Base-by-base conservation (phyloP, 2,797 vertebrate species). In the Oreochromis grahami region DNA sequence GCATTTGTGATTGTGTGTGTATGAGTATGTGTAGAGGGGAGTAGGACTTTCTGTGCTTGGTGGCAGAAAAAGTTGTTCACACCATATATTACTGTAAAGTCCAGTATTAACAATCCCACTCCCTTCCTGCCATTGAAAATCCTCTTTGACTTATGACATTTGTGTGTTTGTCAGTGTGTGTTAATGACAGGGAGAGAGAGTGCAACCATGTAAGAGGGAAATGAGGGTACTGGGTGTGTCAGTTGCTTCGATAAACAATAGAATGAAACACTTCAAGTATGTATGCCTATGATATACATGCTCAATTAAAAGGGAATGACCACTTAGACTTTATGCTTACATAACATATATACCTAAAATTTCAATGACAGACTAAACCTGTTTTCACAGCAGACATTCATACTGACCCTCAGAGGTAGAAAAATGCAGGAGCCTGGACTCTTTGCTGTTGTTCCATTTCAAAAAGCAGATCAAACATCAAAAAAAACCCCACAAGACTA, bases 71-170 rank as follows among this genome's bases (percentile, higher is more conserved):
- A 88, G 87, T 68, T 86, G 89, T 92, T 94, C 92, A 94, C 92
- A 94, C 91, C 90, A 90, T 94, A 90, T 92, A 91, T 94, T 95
- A 93, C 83, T 78, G 86, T 90, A 52, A 82, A 86, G 87, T 87
- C 90, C 84, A 85, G 81, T 85, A 88, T 89, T 89, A 94, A 93
- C 90, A 92, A 82, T 82, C 81, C 81, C 87, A 86, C 94, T 92
- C 93, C 93, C 93, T 95, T 95, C 94, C 93, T 94, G 91, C 91
- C 81, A 94, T 94, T 95, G 90, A 95, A 72, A 91, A 88, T 15
- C 32, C 74, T 81, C 79, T 87, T 82, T 94, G 92, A 93, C 90
- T 89, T 91, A 89, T 89, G 90, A 94, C 91, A 88, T 82, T 9
- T 82, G 82, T 78, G 51, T 45, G 10, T 13, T 41, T 78, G 70